A percentile compares a stretch with the other conserved stretches of the same genome.
Evolutionary conservation across 2,888 invertebrate species (phyloP).

Genomic region (Monochamus alternatus): DNA sequence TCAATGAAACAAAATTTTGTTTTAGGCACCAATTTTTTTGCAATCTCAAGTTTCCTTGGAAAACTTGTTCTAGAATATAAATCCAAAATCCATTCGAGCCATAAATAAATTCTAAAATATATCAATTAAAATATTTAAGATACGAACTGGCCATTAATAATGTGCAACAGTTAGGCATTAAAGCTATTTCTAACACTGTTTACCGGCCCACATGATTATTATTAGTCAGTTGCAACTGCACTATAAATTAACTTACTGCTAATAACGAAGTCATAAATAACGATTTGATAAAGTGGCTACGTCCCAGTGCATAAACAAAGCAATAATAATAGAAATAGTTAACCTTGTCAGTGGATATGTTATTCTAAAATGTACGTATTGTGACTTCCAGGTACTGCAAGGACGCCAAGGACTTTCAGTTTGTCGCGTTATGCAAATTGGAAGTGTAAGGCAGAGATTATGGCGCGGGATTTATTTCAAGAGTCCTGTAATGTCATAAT

Average conservation of each 20-base stretch:
- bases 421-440: constrained; percentile 25
- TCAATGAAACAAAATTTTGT: too few relatives aligned
- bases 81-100: too few relatives aligned
- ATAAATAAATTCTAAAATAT: too few relatives aligned
- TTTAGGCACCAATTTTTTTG: too few relatives aligned
- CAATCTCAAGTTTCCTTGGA: too few relatives aligned
- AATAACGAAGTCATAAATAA: constrained; percentile 17
- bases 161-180: too few relatives aligned
- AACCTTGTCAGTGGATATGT: constrained; percentile 31
- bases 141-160: too few relatives aligned
- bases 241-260: constrained; percentile 8
- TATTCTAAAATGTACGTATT: constrained; percentile 36
- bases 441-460: constrained; percentile 20
- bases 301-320: constrained; percentile 32
- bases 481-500: constrained; percentile 1
- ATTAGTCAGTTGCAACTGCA: constrained; percentile 5
- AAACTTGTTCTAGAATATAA: too few relatives aligned
- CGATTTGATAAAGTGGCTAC: constrained; percentile 24
- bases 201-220: neutral
- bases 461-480: constrained; percentile 1
- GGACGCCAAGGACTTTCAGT: constrained; percentile 44
- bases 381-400: constrained; percentile 46
- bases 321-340: constrained; percentile 33
- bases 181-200: too few relatives aligned
- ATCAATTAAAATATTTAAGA: too few relatives aligned